These are phyloP conservation scores for Bicyclus anynana DNA, from an alignment of 1,140 invertebrate species.

Conservation along the genomic window DNA sequence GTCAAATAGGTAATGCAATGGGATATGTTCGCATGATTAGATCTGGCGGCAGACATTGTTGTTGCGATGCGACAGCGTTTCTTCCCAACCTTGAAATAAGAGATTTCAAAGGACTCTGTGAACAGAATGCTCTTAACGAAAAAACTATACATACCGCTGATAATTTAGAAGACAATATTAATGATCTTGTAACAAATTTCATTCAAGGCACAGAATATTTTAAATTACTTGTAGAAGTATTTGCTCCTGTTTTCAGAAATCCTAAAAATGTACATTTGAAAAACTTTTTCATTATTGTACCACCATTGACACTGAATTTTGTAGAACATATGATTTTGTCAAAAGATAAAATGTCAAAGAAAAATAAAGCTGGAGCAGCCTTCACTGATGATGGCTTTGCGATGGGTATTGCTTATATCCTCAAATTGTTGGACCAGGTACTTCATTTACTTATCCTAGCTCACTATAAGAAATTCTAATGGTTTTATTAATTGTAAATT, in stretches of 20 bases:
- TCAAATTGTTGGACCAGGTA: constrained; percentile 83
- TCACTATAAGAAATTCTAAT: no score
- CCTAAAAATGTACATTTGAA: constrained; percentile 92
- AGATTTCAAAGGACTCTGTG: constrained; percentile 78
- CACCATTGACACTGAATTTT: constrained; percentile 96
- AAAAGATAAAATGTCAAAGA: constrained; percentile 95
- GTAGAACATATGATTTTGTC: constrained; percentile 94
- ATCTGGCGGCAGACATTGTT: constrained; percentile 95
- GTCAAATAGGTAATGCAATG: constrained; percentile 97
- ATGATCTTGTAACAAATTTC: constrained; percentile 90
- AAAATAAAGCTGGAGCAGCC: constrained; percentile 89
- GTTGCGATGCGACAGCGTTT: constrained; percentile 93
- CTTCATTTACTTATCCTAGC: neutral
- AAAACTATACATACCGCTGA: constrained; percentile 82
- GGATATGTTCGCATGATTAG: constrained; percentile 97
- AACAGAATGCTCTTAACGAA: constrained; percentile 78
- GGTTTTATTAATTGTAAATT: neutral
- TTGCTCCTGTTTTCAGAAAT: constrained; percentile 92
- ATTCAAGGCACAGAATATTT: constrained; percentile 97
- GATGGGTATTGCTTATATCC: constrained; percentile 90
- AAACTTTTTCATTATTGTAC: constrained; percentile 96
- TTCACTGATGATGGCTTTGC: constrained; percentile 99
- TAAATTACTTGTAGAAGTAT: constrained; percentile 95
- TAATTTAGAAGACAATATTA: constrained; percentile 87
- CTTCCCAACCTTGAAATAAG: constrained; percentile 90